Base-by-base conservation (phyloP, 1,140 invertebrate genomes). In the Scaptomyza pallida region DNA sequence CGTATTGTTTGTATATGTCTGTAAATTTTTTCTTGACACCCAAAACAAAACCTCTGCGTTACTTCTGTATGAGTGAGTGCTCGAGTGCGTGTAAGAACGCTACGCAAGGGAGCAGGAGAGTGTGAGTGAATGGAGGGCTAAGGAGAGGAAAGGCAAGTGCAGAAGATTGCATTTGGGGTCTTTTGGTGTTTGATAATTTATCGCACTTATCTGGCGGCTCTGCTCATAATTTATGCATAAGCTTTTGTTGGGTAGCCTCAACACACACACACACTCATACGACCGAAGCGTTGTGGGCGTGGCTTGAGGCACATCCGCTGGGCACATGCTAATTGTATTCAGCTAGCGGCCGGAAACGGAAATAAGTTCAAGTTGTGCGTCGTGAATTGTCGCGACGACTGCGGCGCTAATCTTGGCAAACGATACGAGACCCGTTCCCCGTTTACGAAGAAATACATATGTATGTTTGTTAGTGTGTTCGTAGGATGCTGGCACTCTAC, bases 211-310 rank as follows among this genome's bases (percentile, higher is more conserved):
- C 82, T 86, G 82, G 70, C 35, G 62, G 51, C 47, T 60, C 67
- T 69, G 74, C 60, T 72, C 62, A 82, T 86, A 86, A 86, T 81
- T 86, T 86, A 86, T 81, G 82, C 82, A 86, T 78, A 67, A 61
- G 75, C 82, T 75, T 80, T 86, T 86, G 78, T 75, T 60, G 60
- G 51, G 47, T 41, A 51, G 37, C n/a, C 44, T 48, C 50, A n/a
- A 23, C 21, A n/a, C 35, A 37, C 16, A 10, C 26, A 19, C 15
- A 52, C 33, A 16, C n/a, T n/a, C 23, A 26, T 26, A 48, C 9
- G 26, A 17, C n/a, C 35, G 50, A 35, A 17, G 15, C 33, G 33
- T 13, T 15, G 26, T 37, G 69, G 69, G 69, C 52, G 62, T 67
- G 54, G 62, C 51, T 12, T 10, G 15, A 13, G 5, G 26, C 8